Percentiles rank a stretch among this genome's conserved stretches.
phyloP scores from a whole-genome alignment of 2,113 vertebrate species.

The Harpagus bidentatus region DNA sequence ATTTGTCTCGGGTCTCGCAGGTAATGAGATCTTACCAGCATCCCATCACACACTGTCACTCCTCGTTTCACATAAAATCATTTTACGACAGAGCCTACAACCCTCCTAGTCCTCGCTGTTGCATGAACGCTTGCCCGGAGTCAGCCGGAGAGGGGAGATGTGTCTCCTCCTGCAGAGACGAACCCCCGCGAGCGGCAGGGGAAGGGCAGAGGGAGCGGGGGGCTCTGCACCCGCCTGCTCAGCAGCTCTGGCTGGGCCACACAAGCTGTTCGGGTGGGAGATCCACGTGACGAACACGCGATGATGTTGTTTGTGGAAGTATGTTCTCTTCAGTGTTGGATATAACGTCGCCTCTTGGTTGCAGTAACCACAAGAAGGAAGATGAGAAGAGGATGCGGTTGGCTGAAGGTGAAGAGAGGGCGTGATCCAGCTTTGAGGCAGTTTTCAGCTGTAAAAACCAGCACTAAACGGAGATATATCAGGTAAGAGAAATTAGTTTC shows the following conservation, averaged over 20 bases:
- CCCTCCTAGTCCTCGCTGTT: not conserved
- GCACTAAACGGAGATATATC: accelerated
- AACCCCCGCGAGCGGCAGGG: not conserved
- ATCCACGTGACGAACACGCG: accelerated
- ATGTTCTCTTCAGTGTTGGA: not conserved
- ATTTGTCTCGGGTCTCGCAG: not conserved
- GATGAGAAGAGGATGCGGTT: not conserved
- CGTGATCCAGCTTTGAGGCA: not conserved
- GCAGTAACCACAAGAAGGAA: not conserved
- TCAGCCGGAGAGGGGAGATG: not conserved
- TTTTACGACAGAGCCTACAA: not conserved
- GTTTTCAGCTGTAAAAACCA: not conserved
- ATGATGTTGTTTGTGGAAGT: not conserved
- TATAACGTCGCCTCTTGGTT: not conserved
- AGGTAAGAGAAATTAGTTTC: not conserved
- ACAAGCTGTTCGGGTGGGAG: not conserved
- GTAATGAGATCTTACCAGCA: not conserved
- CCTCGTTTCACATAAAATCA: not conserved
- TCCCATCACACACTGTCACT: not conserved
- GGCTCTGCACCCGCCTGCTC: not conserved
- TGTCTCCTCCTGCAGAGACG: no score
- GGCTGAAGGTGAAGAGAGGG: not conserved
- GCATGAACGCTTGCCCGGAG: no score
- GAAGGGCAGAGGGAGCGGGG: not conserved
- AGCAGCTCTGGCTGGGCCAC: accelerated